Conservation (phyloP, 1,140 invertebrate species). For the Anastatus disparis region DNA sequence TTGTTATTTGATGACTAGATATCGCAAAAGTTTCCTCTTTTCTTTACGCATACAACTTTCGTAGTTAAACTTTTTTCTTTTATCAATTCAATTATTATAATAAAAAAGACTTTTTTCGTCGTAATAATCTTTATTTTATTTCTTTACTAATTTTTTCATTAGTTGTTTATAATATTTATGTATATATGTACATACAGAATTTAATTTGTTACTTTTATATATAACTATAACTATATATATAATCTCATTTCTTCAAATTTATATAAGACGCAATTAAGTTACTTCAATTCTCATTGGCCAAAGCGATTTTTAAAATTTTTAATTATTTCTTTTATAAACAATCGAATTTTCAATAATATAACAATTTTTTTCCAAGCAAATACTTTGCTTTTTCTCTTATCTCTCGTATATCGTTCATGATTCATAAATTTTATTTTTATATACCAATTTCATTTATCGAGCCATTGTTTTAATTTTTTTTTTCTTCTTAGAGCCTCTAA, state of each 20-base stretch:
- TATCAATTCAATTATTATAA: neutral
- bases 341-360: no score
- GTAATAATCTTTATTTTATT: slow-evolving; percentile 3
- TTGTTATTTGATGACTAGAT: slow-evolving; percentile 12
- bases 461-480: neutral
- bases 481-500: neutral
- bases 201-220: slow-evolving; percentile 23
- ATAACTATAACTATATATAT: slow-evolving; percentile 6
- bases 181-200: slow-evolving; percentile 36
- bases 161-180: slow-evolving; percentile 29
- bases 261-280: slow-evolving; percentile 44
- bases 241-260: slow-evolving; percentile 42
- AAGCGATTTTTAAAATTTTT: no score
- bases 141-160: slow-evolving; percentile 1
- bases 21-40: slow-evolving; percentile 15
- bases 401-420: neutral
- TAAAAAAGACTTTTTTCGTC: slow-evolving; percentile 32
- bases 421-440: neutral
- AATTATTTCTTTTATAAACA: no score
- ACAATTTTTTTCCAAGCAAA: no score
- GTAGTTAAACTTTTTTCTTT: slow-evolving; percentile 15
- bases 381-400: neutral
- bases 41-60: slow-evolving; percentile 13
- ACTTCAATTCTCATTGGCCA: slow-evolving; percentile 56
- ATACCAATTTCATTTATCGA: neutral